Conservation (phyloP, 2,888 invertebrate genomes). For the Trichogramma dendrolimi region DNA sequence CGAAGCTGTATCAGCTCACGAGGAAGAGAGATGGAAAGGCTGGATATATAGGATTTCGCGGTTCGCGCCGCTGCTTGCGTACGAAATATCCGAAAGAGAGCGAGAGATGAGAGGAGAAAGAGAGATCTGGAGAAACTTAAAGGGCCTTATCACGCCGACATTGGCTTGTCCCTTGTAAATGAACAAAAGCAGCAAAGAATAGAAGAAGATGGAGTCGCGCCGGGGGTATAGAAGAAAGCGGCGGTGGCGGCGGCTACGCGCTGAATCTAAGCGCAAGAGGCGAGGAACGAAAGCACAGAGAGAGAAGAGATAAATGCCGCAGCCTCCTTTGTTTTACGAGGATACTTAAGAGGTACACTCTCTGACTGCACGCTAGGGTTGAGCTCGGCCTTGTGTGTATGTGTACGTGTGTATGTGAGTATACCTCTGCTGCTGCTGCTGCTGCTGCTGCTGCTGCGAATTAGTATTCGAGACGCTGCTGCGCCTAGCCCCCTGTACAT, state of each 20-base stretch:
- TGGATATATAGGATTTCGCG: conserved; percentile 24
- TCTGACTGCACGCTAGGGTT: too few species aligned
- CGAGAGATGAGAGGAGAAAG: too few species aligned
- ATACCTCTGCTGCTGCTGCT: too few species aligned
- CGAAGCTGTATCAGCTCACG: too few species aligned
- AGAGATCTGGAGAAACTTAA: conserved; percentile 7
- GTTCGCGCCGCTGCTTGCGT: conserved; percentile 1
- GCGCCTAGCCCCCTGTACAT: not conserved
- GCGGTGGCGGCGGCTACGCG: too few species aligned
- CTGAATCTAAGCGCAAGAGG: not conserved
- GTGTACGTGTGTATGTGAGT: too few species aligned
- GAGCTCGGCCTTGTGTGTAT: too few species aligned
- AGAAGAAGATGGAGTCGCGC: not conserved
- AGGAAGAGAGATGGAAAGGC: conserved; percentile 5
- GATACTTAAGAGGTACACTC: conserved; percentile 17
- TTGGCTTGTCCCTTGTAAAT: too few species aligned
- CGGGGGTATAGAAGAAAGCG: not conserved
- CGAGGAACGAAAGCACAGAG: not conserved
- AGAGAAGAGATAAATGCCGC: conserved; percentile 22
- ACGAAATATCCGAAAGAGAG: conserved; percentile 7
- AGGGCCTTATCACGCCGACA: conserved; percentile 17
- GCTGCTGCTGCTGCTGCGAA: conserved; percentile 7
- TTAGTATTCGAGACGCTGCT: conserved; percentile 23
- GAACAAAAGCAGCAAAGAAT: too few species aligned
- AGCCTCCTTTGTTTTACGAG: conserved; percentile 25